Evolutionary conservation across 2,113 vertebrate genomes (phyloP).

Genomic region (Charina bottae): DNA sequence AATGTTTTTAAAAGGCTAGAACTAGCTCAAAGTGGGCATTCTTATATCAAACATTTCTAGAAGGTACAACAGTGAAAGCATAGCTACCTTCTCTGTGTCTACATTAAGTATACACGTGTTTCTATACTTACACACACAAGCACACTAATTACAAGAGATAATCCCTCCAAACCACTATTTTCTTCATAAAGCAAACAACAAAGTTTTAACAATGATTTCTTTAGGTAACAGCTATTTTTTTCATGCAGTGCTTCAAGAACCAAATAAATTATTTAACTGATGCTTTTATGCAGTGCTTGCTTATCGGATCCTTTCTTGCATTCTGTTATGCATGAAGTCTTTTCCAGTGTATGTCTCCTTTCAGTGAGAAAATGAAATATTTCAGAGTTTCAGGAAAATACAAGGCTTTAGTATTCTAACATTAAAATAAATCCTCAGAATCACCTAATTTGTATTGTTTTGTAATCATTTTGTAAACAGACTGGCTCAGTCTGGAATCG

Average conservation of each 20-base stretch:
- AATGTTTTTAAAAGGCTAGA: background rate
- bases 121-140: background rate
- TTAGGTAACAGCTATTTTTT: background rate
- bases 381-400: background rate
- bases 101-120: too few relatives aligned
- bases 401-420: slow-evolving; percentile 28
- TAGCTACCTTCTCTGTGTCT: slow-evolving; percentile 43
- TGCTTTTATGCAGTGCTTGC: background rate
- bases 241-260: slow-evolving; percentile 40
- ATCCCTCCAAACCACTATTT: slow-evolving; percentile 46
- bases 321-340: background rate
- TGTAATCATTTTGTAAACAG: slow-evolving; percentile 44
- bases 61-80: slow-evolving; percentile 53
- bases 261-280: slow-evolving; percentile 40
- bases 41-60: background rate
- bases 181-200: slow-evolving; percentile 50
- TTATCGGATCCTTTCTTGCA: slow-evolving; percentile 8
- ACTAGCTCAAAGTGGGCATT: background rate
- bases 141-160: slow-evolving; percentile 49
- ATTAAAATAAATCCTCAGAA: background rate
- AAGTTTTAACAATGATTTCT: slow-evolving; percentile 55
- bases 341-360: background rate
- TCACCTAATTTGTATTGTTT: slow-evolving; percentile 12
- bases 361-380: background rate
- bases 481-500: slow-evolving; percentile 18